Conservation (phyloP, 2,797 vertebrate species). For the Melanotaenia maccullochi region DNA sequence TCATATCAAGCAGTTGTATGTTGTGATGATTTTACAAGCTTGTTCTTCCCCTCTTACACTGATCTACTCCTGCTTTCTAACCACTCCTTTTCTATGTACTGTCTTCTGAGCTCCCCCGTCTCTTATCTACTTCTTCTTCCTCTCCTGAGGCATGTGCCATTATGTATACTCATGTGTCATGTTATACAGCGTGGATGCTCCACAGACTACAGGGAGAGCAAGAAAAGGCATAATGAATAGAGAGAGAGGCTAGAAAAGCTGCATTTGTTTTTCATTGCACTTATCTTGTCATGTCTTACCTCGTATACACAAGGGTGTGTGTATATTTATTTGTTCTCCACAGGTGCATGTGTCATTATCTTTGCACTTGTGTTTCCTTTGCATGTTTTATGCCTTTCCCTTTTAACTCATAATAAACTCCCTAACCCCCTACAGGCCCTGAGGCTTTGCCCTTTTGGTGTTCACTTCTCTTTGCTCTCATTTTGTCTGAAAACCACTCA, state of each 20-base stretch:
- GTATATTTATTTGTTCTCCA: conserved; percentile 54
- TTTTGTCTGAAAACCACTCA: conserved; percentile 57
- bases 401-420: conserved; percentile 69
- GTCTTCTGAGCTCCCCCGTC: conserved; percentile 28
- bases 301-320: conserved; percentile 27
- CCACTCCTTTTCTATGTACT: conserved; percentile 43
- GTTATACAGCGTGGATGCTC: conserved; percentile 43
- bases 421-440: conserved; percentile 39
- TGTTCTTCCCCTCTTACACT: conserved; percentile 27
- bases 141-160: conserved; percentile 44
- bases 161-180: conserved; percentile 57
- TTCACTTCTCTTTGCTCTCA: conserved; percentile 60
- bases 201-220: conserved; percentile 30
- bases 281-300: conserved; percentile 52
- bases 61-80: conserved; percentile 25
- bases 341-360: conserved; percentile 43
- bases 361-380: conserved; percentile 48
- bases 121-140: conserved; percentile 40
- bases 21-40: conserved; percentile 38
- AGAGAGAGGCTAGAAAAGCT: conserved; percentile 28
- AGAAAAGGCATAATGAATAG: conserved; percentile 31
- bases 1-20: conserved; percentile 37
- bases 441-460: conserved; percentile 65
- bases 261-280: conserved; percentile 52
- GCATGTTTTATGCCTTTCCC: conserved; percentile 63